These are phyloP conservation scores for Synanthedon andrenaeformis DNA, from an alignment of 2,888 invertebrate genomes.

Conservation along the genomic window DNA sequence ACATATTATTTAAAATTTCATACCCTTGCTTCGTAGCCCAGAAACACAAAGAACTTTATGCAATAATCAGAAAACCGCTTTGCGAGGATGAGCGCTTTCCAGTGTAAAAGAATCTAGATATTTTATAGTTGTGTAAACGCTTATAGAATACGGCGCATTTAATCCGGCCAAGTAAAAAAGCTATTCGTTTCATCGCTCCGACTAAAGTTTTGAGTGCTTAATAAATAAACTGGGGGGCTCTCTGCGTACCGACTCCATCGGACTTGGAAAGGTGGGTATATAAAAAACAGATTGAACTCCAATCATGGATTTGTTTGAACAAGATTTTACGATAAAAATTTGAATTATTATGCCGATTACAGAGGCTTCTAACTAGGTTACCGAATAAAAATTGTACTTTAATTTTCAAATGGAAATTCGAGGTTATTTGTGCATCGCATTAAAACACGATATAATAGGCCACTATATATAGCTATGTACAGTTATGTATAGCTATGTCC, in stretches of 20 bases:
- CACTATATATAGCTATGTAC: too few relatives aligned
- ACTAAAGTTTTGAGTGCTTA: conserved; percentile 29
- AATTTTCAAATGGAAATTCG: conserved; percentile 5
- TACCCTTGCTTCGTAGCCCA: neutral
- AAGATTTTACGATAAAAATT: conserved; percentile 15
- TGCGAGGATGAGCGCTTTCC: neutral
- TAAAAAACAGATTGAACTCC: conserved; percentile 14
- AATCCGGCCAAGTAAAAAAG: conserved; percentile 19
- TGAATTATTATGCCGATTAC: conserved; percentile 16
- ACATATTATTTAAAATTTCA: neutral
- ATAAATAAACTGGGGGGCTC: conserved; percentile 26
- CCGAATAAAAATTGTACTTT: conserved; percentile 18
- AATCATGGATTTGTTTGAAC: conserved; percentile 18
- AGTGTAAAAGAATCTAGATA: neutral
- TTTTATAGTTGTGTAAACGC: neutral
- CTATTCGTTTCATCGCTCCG: conserved; percentile 22
- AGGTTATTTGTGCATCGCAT: too few relatives aligned
- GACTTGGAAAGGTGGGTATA: conserved; percentile 1
- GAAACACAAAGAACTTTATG: neutral
- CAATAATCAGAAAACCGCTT: neutral
- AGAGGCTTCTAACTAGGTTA: conserved; percentile 14
- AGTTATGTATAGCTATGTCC: too few relatives aligned
- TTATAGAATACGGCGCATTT: neutral
- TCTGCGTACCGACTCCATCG: conserved; percentile 14
- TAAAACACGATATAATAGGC: too few relatives aligned